Conservation (phyloP, 2,888 invertebrate genomes). For the Lasioglossum villosulum region DNA sequence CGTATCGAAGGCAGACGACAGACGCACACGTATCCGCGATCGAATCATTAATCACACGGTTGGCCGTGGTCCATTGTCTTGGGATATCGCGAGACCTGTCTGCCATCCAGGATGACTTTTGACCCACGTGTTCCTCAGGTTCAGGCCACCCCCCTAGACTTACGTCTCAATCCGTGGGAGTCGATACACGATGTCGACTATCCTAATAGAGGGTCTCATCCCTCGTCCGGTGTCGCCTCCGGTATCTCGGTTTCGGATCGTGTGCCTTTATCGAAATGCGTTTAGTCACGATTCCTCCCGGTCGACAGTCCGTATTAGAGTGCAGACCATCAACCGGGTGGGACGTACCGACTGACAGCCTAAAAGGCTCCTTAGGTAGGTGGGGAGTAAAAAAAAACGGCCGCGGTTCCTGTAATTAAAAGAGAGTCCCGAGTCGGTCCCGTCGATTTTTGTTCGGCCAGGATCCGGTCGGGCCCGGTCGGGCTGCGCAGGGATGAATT, state of each 20-base stretch:
- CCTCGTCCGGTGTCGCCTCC: constrained; percentile 40
- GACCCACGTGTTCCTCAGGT: constrained; percentile 11
- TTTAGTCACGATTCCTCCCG: constrained; percentile 57
- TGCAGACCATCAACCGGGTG: constrained; percentile 32
- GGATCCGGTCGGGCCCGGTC: not conserved
- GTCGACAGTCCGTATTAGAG: constrained; percentile 31
- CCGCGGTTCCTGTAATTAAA: constrained; percentile 52
- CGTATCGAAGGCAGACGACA: constrained; percentile 38
- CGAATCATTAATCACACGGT: constrained; percentile 68
- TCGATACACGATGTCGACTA: constrained; percentile 17
- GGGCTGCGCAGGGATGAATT: not conserved
- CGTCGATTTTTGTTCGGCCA: constrained; percentile 8
- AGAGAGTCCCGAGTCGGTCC: constrained; percentile 31
- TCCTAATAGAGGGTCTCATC: constrained; percentile 39
- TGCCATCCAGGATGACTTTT: constrained; percentile 65
- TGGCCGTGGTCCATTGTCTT: constrained; percentile 61
- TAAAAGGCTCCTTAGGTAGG: constrained; percentile 40
- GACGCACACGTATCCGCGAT: constrained; percentile 54
- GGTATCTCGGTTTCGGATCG: constrained; percentile 57
- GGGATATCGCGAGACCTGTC: constrained; percentile 58
- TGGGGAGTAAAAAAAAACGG: not conserved
- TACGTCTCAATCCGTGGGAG: constrained; percentile 57
- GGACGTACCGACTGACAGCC: constrained; percentile 32
- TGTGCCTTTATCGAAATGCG: constrained; percentile 58
- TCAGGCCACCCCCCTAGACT: constrained; percentile 24